phyloP scores from a whole-genome alignment of 35 echinoderm and acorn worm genomes.

The Patiria miniata region DNA sequence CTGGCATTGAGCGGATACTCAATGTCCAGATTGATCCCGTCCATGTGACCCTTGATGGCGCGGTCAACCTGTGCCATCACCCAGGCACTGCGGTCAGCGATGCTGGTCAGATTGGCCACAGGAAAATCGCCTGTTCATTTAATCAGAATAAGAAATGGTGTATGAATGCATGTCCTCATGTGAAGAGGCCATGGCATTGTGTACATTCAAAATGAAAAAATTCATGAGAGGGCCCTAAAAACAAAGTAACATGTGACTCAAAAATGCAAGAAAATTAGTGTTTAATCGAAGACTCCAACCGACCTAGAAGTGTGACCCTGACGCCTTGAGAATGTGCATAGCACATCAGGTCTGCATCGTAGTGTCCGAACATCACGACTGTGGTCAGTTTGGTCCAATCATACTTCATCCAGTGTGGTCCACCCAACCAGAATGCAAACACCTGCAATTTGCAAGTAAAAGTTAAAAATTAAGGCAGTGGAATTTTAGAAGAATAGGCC shows the following conservation, averaged over 20 bases:
- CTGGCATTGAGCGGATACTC: constrained; percentile 64
- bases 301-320: constrained; percentile 69
- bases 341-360: constrained; percentile 69
- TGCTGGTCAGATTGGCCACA: constrained; percentile 41
- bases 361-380: constrained; percentile 81
- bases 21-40: constrained; percentile 95
- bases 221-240: no score
- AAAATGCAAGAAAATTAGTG: no score
- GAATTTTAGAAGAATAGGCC: no score
- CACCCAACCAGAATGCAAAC: constrained; percentile 71
- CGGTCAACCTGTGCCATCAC: constrained; percentile 45
- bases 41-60: constrained; percentile 63
- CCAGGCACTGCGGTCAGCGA: constrained; percentile 55
- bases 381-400: constrained; percentile 88
- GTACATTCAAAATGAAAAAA: no score
- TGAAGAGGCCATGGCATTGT: no score
- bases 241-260: no score
- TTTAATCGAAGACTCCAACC: not conserved
- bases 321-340: constrained; percentile 76
- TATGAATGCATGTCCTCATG: no score
- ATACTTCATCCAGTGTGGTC: constrained; percentile 75
- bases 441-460: constrained; percentile 30
- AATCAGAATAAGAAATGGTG: no score
- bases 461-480: no score
- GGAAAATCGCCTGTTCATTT: constrained; percentile 59